Base-by-base conservation (phyloP, 23 tunicate genomes). In the Ascidia mentula region DNA sequence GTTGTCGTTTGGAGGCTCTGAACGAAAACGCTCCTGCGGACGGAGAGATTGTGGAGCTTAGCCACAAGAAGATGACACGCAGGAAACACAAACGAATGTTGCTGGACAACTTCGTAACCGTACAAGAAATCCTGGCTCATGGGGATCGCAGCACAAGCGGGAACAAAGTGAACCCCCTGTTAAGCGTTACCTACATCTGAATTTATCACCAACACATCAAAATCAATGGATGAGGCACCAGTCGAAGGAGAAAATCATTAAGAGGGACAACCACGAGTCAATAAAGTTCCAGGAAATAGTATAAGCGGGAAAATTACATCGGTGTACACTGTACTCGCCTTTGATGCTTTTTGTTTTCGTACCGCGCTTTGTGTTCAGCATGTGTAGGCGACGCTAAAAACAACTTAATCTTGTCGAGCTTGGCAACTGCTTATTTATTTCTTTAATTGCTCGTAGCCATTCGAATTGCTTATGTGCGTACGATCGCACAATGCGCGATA, bases 151-250 rank as follows among this genome's bases (percentile, higher is more conserved):
- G 84, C 0, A 38, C 59, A 15, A 80, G 78, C 1, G 40, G 40
- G 0, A 74, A 85, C 6, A 74, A 80, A 78, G 60, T 35, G 31
- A 87, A 81, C 61, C 86, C 91, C 30, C 45, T 87, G 24, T 38
- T 87, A 73, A 87, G 91, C 46, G 91, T 87, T 18, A 87, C 91
- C 3, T 87, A 87, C 78, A 87, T 87, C 15, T 87, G 74, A 79
- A 77, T 1, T 2, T 46, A 9, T n/a, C n/a, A n/a, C n/a, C n/a
- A n/a, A n/a, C n/a, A n/a, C n/a, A n/a, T n/a, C n/a, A n/a, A n/a
- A n/a, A n/a, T 20, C 1, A 5, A 20, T 5, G 28, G 13, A 5
- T 53, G 4, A 53, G 65, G 65, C 65, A 53, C 13, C n/a, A n/a
- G n/a, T n/a, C n/a, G n/a, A n/a, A n/a, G 53, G 53, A 53, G 28